Base-by-base conservation (phyloP, 2,888 invertebrate species). In the Bembecia ichneumoniformis region DNA sequence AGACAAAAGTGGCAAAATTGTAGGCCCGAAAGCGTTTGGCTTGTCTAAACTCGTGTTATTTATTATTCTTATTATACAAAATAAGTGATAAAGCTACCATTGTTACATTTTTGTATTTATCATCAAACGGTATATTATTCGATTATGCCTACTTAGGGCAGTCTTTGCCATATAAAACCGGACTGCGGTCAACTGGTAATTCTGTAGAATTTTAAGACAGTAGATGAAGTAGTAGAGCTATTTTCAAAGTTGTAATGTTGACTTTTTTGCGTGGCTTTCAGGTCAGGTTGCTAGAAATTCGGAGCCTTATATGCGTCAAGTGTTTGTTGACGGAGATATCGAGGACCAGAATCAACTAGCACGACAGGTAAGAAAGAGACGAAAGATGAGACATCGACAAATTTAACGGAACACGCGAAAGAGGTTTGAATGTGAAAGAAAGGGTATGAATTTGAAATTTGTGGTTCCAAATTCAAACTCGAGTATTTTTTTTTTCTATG, bases 281-380 rank as follows among this genome's bases (percentile, higher is more conserved):
- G 88, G 96, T 60, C 90, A 92, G 61, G 97, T 98, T 67, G 99
- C 99, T 51, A 92, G 92, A 68, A 95, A 94, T 82, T 95, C 94
- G 66, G 99, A 99, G 88, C 99, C 99, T 40, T 91, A 94, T 72
- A 98, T 99, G 90, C 92, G 97, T 63, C 99, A 99, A 90, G 98
- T 98, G 60, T 94, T 94, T 76, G 90, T 94, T 53, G 91, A 91
- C 52, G 93, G 93, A 52, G 90, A 91, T 68, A 86, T 87, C 63
- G 83, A 88, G 57, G 89, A 90, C 65, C 87, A 89, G 59, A 86
- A 82, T 49, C 88, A 88, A 55, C 90, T 94, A 49, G 84, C 90
- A 55, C 87, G 91, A 63, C 91, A 93, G 91, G 93, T 93, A 88
- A 87, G 79, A 70, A 49, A 51, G 50, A 51, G 52, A 48, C 15